These are phyloP conservation scores for Lordiphosa collinella DNA, from an alignment of 1,140 invertebrate genomes.

Conservation along the genomic window DNA sequence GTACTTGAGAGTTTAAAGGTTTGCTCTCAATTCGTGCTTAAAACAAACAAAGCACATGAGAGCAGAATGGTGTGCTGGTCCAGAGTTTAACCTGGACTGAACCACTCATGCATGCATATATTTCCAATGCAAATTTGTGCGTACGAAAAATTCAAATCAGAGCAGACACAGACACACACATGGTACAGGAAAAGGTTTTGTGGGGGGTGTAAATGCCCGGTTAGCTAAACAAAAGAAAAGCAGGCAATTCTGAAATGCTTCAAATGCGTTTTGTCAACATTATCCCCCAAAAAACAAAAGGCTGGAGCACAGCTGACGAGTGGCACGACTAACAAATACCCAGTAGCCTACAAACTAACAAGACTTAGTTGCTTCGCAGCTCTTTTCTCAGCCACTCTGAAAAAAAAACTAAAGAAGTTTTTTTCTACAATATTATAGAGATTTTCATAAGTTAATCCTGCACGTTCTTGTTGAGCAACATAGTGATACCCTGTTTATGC, in stretches of 20 bases:
- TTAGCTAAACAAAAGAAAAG: conserved; percentile 59
- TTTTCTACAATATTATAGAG: no score
- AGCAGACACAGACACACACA: conserved; percentile 25
- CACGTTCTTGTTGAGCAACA: no score
- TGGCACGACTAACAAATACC: no score
- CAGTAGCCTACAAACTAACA: no score
- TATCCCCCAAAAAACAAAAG: conserved; percentile 34
- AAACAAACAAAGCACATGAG: conserved; percentile 1
- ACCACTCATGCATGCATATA: conserved; percentile 17
- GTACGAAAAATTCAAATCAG: conserved; percentile 48
- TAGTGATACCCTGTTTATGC: no score
- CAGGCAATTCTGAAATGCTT: conserved; percentile 61
- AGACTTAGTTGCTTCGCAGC: no score
- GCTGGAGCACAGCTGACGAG: no score
- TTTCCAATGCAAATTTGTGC: conserved; percentile 59
- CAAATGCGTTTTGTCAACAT: conserved; percentile 77
- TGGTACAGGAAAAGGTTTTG: background rate
- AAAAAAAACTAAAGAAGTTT: no score
- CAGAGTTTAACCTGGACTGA: conserved; percentile 21
- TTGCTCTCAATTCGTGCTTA: conserved; percentile 1
- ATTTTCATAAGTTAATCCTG: no score
- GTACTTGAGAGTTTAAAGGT: conserved; percentile 2
- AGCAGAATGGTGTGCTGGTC: conserved; percentile 14
- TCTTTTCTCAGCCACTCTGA: no score
- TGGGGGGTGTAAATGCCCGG: conserved; percentile 19